A percentile compares a stretch with the other conserved stretches of the same genome.
These are phyloP conservation scores for Lophotriccus pileatus DNA, from an alignment of 2,797 vertebrate genomes.

Conservation along the genomic window DNA sequence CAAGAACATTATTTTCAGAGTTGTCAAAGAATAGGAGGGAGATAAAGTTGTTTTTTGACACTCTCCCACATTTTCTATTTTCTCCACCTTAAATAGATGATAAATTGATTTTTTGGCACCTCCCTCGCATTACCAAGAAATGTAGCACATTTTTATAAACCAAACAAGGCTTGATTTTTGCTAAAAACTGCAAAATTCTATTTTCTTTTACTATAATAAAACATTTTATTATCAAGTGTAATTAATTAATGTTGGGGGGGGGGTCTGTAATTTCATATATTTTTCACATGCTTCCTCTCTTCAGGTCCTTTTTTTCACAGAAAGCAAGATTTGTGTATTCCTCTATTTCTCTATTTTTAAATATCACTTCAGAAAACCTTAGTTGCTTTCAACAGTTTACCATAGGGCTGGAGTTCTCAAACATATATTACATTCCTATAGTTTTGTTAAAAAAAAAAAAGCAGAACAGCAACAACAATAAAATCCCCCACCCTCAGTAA, in stretches of 20 bases:
- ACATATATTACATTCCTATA: background rate
- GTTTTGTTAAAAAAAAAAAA: background rate
- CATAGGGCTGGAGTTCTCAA: background rate
- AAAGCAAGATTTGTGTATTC: background rate
- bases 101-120: background rate
- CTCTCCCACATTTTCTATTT: background rate
- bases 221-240: background rate
- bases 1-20: background rate
- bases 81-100: background rate
- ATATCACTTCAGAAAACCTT: background rate
- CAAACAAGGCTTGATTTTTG: background rate
- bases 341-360: background rate
- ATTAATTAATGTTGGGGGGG: background rate
- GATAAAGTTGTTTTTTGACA: background rate
- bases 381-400: background rate
- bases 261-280: background rate
- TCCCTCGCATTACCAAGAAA: background rate
- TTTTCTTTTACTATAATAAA: background rate
- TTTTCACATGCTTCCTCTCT: background rate
- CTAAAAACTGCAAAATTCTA: accelerated
- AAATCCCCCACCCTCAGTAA: accelerated
- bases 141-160: background rate
- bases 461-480: background rate
- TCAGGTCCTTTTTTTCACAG: background rate
- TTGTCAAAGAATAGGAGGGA: background rate